phyloP scores from a whole-genome alignment of 2,113 vertebrate species.

The Kobus ellipsiprymnus region DNA sequence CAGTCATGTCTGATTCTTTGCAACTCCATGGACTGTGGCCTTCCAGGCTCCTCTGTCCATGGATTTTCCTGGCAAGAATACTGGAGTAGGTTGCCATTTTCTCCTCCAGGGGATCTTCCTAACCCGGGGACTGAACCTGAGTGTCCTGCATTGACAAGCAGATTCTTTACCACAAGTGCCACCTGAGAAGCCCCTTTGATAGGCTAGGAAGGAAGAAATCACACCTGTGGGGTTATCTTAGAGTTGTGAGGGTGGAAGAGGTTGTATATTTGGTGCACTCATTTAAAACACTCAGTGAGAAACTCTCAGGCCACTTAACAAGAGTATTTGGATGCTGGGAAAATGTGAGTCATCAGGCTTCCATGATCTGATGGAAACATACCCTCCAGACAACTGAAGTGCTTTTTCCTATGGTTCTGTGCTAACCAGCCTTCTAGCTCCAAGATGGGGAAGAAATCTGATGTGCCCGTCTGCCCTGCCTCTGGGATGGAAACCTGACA shows the following conservation, averaged over 20 bases:
- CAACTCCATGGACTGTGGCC: background rate
- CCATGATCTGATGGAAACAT: slow-evolving; percentile 32
- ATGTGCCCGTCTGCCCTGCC: background rate
- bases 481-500: background rate
- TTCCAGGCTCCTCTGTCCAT: background rate
- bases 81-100: background rate
- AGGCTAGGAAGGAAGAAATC: background rate
- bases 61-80: background rate
- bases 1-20: background rate
- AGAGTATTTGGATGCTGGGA: slow-evolving; percentile 28
- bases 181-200: background rate
- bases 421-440: background rate
- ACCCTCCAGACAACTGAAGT: background rate
- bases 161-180: background rate
- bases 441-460: background rate
- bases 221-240: background rate
- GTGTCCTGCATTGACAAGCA: background rate
- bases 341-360: slow-evolving; percentile 23
- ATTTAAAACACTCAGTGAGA: slow-evolving; percentile 3
- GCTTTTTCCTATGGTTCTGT: slow-evolving; percentile 4
- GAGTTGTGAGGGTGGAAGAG: background rate
- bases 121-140: background rate
- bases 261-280: background rate
- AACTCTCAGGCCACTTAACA: background rate
- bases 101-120: background rate